Conservation (phyloP, 2,888 invertebrate species). For the Hyles lineata region DNA sequence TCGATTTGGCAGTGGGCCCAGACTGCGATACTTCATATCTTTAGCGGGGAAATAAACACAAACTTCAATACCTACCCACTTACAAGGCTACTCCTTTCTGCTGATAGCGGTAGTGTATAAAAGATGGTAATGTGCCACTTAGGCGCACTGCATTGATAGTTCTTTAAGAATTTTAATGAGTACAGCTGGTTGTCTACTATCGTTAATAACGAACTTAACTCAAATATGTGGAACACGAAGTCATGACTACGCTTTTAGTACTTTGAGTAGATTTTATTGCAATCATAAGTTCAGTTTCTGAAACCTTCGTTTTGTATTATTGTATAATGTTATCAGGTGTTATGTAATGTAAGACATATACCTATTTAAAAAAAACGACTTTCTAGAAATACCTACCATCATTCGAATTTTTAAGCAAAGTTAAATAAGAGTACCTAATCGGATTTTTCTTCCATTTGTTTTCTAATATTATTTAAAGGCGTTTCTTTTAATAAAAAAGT, state of each 20-base stretch:
- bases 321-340: too few relatives aligned
- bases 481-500: too few relatives aligned
- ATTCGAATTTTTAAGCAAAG: too few relatives aligned
- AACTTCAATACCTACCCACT: slow-evolving; percentile 21
- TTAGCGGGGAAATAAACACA: slow-evolving; percentile 56
- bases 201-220: slow-evolving; percentile 6
- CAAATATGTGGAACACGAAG: slow-evolving; percentile 1
- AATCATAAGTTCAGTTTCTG: neutral
- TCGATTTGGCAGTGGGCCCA: slow-evolving; percentile 70
- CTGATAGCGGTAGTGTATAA: slow-evolving; percentile 14
- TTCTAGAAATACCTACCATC: too few relatives aligned
- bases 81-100: slow-evolving; percentile 14
- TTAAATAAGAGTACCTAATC: too few relatives aligned
- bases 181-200: slow-evolving; percentile 8
- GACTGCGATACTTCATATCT: slow-evolving; percentile 66
- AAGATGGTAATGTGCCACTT: slow-evolving; percentile 21
- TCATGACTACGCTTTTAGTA: neutral
- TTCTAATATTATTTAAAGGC: too few relatives aligned
- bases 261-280: neutral
- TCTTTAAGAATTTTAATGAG: slow-evolving; percentile 25
- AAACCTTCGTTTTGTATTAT: too few relatives aligned
- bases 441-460: too few relatives aligned
- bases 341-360: too few relatives aligned
- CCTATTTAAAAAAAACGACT: too few relatives aligned
- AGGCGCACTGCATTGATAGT: slow-evolving; percentile 20